Conservation (phyloP, 2,113 vertebrate species). For the Rhizomys pruinosus region DNA sequence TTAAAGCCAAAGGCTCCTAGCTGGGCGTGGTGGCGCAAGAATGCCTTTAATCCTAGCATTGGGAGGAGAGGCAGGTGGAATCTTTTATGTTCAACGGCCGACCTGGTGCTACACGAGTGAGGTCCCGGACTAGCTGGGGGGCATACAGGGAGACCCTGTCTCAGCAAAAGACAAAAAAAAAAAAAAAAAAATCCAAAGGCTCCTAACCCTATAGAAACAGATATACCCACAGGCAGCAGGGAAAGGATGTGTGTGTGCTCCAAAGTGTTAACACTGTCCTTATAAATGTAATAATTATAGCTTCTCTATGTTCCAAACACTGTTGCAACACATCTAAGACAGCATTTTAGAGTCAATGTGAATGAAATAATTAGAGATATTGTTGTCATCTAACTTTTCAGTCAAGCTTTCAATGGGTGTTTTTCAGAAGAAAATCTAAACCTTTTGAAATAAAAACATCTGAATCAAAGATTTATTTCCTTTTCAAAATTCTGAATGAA, state of each 20-base stretch:
- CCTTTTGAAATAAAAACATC: constrained; percentile 17
- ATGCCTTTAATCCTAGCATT: no score
- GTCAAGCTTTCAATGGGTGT: constrained; percentile 1
- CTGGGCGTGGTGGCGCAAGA: no score
- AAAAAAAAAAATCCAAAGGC: not conserved
- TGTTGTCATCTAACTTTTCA: not conserved
- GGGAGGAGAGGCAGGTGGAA: no score
- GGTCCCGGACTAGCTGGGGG: no score
- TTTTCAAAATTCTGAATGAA: constrained; percentile 44
- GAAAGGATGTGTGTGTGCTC: not conserved
- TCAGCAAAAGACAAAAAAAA: no score
- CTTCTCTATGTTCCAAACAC: not conserved
- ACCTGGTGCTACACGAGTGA: no score
- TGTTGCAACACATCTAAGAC: not conserved
- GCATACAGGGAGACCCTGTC: no score
- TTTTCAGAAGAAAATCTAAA: constrained; percentile 27
- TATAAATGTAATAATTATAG: not conserved
- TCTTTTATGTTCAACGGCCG: no score
- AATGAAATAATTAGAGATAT: constrained; percentile 23
- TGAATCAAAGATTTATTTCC: constrained; percentile 4
- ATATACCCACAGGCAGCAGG: not conserved
- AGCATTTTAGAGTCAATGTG: not conserved
- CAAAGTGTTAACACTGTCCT: not conserved
- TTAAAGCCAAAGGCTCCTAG: not conserved
- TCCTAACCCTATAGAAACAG: not conserved